Conservation (phyloP, 1,140 invertebrate genomes). For the Pectinophora gossypiella region DNA sequence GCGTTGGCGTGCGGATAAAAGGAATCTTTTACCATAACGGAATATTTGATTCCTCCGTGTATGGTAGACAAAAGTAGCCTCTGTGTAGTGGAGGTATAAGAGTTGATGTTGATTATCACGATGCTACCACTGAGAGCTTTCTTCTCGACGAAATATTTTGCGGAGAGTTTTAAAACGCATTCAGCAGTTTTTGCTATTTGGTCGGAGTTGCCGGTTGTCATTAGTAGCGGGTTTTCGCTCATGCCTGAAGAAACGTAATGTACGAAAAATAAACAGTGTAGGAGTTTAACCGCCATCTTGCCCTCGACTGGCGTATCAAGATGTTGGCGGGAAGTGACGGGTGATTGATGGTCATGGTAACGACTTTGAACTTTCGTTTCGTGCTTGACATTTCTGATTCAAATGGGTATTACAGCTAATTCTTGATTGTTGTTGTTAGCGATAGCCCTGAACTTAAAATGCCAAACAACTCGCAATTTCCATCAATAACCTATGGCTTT, state of each 20-base stretch:
- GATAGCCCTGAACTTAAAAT: not conserved
- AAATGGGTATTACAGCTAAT: not conserved
- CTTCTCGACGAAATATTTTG: constrained; percentile 73
- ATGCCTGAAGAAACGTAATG: constrained; percentile 9
- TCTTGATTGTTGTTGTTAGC: not conserved
- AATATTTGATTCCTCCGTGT: constrained; percentile 63
- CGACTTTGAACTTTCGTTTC: not conserved
- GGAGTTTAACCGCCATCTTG: constrained; percentile 12
- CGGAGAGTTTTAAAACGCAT: constrained; percentile 68
- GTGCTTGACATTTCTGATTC: not conserved
- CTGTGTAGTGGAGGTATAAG: constrained; percentile 55
- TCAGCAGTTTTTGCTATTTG: constrained; percentile 55
- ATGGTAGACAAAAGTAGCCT: constrained; percentile 60
- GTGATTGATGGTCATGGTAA: not conserved
- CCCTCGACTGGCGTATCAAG: not conserved
- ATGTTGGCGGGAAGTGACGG: not conserved
- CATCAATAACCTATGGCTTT: not conserved
- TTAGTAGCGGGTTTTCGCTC: constrained; percentile 38
- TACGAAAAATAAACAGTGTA: constrained; percentile 5
- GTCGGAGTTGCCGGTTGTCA: constrained; percentile 39
- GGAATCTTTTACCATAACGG: constrained; percentile 72
- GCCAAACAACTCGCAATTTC: not conserved
- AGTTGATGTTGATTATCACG: constrained; percentile 67
- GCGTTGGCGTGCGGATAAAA: constrained; percentile 64
- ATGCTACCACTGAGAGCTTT: constrained; percentile 70